phyloP scores from a whole-genome alignment of 2,113 vertebrate species.

The Scopus umbretta region DNA sequence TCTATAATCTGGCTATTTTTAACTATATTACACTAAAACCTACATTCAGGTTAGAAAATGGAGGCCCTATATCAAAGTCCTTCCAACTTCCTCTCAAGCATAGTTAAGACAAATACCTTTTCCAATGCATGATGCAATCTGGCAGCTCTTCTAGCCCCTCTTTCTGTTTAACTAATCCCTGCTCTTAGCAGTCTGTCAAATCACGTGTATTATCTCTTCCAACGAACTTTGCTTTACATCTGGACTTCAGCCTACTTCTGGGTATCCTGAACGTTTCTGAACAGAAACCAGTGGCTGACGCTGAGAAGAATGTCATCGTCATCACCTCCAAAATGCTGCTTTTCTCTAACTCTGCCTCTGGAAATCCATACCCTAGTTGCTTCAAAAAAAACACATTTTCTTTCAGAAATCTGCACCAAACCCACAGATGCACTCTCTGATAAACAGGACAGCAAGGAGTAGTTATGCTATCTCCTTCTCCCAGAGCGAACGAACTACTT shows the following conservation, averaged over 20 bases:
- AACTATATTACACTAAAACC: neutral
- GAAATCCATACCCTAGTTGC: neutral
- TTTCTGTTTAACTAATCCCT: neutral
- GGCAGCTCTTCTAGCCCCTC: neutral
- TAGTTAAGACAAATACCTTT: neutral
- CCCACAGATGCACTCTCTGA: neutral
- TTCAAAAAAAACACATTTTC: neutral
- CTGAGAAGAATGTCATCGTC: neutral
- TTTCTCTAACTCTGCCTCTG: neutral
- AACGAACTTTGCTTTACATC: neutral
- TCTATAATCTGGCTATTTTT: neutral
- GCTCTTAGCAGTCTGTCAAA: neutral
- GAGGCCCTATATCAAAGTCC: neutral
- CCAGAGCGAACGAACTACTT: neutral
- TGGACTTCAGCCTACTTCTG: neutral
- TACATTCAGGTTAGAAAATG: neutral
- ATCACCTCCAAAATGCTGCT: neutral
- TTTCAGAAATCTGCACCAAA: neutral
- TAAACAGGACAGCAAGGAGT: accelerated
- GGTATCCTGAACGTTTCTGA: neutral
- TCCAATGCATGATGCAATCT: neutral
- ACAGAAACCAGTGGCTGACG: neutral
- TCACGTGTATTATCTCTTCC: neutral
- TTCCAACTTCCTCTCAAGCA: neutral
- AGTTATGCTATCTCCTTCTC: neutral